These are phyloP conservation scores for Platypus cylindrus DNA, from an alignment of 2,888 invertebrate species.

Conservation along the genomic window DNA sequence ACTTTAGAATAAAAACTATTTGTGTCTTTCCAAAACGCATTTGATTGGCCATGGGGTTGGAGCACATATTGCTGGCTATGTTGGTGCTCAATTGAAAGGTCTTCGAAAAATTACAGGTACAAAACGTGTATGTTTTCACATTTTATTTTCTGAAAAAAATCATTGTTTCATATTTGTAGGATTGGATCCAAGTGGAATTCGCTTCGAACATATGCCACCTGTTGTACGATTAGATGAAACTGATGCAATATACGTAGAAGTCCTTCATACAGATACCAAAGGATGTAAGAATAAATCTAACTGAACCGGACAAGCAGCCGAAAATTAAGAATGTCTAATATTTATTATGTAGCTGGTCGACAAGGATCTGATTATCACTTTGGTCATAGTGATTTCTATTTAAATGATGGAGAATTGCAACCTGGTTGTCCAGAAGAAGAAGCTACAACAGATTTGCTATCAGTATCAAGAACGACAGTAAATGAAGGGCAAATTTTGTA, in stretches of 20 bases:
- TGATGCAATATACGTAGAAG: constrained; percentile 46
- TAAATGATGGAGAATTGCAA: constrained; percentile 32
- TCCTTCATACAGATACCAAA: constrained; percentile 42
- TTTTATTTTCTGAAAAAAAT: constrained; percentile 1
- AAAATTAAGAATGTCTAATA: too few relatives aligned
- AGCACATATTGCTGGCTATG: constrained; percentile 41
- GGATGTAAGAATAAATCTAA: constrained; percentile 21
- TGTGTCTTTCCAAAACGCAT: constrained; percentile 27
- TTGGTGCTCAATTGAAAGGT: constrained; percentile 30
- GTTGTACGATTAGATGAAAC: constrained; percentile 39
- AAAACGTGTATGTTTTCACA: too few relatives aligned
- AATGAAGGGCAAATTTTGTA: constrained; percentile 30
- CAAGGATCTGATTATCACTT: constrained; percentile 30
- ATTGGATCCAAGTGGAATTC: constrained; percentile 47
- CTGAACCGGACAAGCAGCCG: too few relatives aligned
- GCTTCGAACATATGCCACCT: constrained; percentile 40
- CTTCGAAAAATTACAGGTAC: constrained; percentile 32
- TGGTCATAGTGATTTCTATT: constrained; percentile 34
- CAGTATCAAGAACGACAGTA: constrained; percentile 24
- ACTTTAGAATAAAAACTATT: constrained; percentile 5
- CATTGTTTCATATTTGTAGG: constrained; percentile 29
- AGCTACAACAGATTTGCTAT: constrained; percentile 21
- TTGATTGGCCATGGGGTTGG: constrained; percentile 41
- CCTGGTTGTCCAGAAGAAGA: constrained; percentile 30
- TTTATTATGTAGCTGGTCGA: too few relatives aligned